Evolutionary conservation across 2,888 invertebrate species (phyloP).

Genomic region (Synanthedon myopaeformis): DNA sequence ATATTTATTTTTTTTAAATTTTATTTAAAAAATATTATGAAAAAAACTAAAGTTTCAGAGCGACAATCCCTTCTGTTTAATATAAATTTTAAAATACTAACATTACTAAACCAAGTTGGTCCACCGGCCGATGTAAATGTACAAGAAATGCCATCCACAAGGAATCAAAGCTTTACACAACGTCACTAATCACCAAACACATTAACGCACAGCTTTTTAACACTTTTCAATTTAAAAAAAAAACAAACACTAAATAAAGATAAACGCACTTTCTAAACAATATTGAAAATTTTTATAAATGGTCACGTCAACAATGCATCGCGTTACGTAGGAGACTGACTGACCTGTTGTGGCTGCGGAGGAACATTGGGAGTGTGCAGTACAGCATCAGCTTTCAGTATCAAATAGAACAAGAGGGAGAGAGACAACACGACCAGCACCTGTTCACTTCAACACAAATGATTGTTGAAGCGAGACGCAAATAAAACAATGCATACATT

Average conservation of each 20-base stretch:
- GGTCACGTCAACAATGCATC: slow-evolving; percentile 26
- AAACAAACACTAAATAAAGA: slow-evolving; percentile 18
- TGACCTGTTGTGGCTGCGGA: slow-evolving; percentile 36
- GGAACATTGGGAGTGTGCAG: slow-evolving; percentile 7
- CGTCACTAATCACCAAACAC: slow-evolving; percentile 23
- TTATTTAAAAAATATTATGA: too few species aligned
- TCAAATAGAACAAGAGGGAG: slow-evolving; percentile 35
- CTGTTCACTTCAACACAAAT: slow-evolving; percentile 64
- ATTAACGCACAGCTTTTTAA: background rate
- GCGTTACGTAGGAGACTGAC: slow-evolving; percentile 44
- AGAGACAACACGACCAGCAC: slow-evolving; percentile 49
- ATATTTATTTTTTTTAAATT: too few species aligned
- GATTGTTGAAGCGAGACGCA: slow-evolving; percentile 38
- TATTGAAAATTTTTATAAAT: background rate
- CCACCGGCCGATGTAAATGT: too few species aligned
- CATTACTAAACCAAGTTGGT: too few species aligned
- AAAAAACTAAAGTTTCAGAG: too few species aligned
- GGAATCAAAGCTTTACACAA: slow-evolving; percentile 25
- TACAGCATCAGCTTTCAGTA: slow-evolving; percentile 6
- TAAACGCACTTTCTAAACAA: slow-evolving; percentile 30
- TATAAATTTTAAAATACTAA: too few species aligned
- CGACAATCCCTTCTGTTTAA: too few species aligned
- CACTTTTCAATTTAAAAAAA: slow-evolving; percentile 1
- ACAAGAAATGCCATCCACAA: slow-evolving; percentile 13
- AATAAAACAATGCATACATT: slow-evolving; percentile 52